These are phyloP conservation scores for Drosophila kanapiae DNA, from an alignment of 1,140 invertebrate species.

Conservation along the genomic window DNA sequence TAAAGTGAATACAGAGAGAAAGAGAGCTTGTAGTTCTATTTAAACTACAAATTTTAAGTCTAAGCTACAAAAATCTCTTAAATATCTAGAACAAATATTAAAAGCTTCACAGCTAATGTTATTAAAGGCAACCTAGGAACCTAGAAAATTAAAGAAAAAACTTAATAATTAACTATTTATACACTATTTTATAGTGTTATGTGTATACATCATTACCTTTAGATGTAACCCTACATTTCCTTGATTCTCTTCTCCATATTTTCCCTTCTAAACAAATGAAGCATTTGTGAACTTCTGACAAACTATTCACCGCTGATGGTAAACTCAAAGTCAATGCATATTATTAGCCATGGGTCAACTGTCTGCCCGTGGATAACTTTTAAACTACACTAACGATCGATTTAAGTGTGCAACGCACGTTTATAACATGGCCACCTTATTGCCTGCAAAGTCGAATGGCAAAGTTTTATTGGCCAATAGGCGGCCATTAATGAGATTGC, in stretches of 20 bases:
- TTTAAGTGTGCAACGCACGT: conserved; percentile 56
- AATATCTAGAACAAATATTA: background rate
- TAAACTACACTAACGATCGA: conserved; percentile 20
- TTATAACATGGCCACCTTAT: conserved; percentile 37
- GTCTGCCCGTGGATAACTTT: conserved; percentile 9
- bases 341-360: conserved; percentile 19
- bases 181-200: no score
- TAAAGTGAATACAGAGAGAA: background rate
- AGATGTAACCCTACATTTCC: no score
- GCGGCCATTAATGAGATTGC: conserved; percentile 53
- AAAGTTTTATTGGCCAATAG: conserved; percentile 68
- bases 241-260: background rate
- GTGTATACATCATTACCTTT: no score
- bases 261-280: conserved; percentile 21
- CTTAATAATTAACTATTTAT: no score
- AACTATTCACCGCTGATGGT: conserved; percentile 16
- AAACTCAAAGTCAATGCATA: conserved; percentile 48
- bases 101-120: no score
- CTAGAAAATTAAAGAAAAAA: background rate
- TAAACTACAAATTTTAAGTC: background rate
- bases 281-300: conserved; percentile 9
- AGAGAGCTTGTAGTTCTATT: background rate
- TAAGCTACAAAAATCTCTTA: no score
- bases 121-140: background rate
- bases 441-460: conserved; percentile 44